Evolutionary conservation across 2,888 invertebrate genomes (phyloP), one percentile per base, ranked within the genome.

Genomic region (Enoplolaimus lenunculus): DNA sequence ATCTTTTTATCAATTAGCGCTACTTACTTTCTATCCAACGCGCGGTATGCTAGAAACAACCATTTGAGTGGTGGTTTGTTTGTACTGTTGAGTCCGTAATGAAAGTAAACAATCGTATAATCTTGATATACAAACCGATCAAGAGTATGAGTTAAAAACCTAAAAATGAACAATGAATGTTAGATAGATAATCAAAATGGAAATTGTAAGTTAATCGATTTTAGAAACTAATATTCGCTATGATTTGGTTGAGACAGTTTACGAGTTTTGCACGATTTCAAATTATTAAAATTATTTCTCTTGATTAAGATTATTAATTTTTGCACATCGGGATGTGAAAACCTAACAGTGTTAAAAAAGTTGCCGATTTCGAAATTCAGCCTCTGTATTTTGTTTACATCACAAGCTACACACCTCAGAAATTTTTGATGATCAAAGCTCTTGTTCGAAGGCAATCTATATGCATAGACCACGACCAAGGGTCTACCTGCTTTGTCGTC

Each of bases 111-210:
- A 72, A 99, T 86, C 77, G 91, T 92, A 84, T 99, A 99, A 82
- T 99, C 98, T 83, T 93, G 93, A 81, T 98, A 93, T 72, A 98
- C 98, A 81, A 92, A 95, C 81, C 90, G 90, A 84, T 97, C 94
- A 81, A 98, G 85, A 68, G 94, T 94, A 82, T 89, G 88, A 83
- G 90, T 90, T 76, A 97, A 86, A 84, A 92, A 94, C 82, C 95
- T 93, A 31, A 1, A 67, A 68, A n/a, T n/a, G n/a, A n/a, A n/a
- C n/a, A n/a, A n/a, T 1, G 1, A 3, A 60, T n/a, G 13, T n/a
- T n/a, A n/a, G n/a, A n/a, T n/a, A n/a, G n/a, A n/a, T n/a, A 35
- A 7, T 1, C 26, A 1, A 33, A 30, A 75, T 64, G 31, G n/a
- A 34, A 71, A 74, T 30, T 28, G 59, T 3, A 3, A 26, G n/a